Base-by-base conservation (phyloP, 2,797 vertebrate genomes). In the Spinibarbus caldwelli region DNA sequence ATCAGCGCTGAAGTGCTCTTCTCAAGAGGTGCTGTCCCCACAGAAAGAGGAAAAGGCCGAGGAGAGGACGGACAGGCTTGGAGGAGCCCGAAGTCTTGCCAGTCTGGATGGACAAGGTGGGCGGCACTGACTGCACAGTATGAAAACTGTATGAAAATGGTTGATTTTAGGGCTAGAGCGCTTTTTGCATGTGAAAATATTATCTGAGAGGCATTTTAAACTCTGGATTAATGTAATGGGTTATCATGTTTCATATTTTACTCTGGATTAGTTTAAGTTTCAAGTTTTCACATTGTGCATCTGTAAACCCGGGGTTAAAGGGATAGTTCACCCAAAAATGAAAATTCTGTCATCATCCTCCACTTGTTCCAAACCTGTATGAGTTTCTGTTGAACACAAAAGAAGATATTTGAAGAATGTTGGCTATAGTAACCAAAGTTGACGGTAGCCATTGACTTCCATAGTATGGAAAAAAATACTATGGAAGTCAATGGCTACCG, bases 21-120 rank as follows among this genome's bases (percentile, higher is more conserved):
- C 98, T 11, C 98, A 99, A 92, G 98, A 99, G 95, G 94, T 98
- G 71, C 95, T 99, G 87, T 97, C 95, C 86, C 95, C 94, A 0
- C 90, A 94, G 81, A 95, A 91, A 45, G 96, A 97, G 80, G 97
- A 98, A 41, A 96, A 94, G 94, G 93, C 90, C 1, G 95, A 96
- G 29, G 97, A 96, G 87, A 95, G 93, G 87, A 93, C 38, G 4
- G 95, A 96, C 83, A 88, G 95, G 86, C 95, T 99, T 87, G 94
- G 92, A 2, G 97, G 96, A 89, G 96, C 96, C 12, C 96, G 95
- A 31, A 99, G 98, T 90, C 97, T 95, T 26, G 96, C 96, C 89
- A 99, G 98, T 91, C 95, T 99, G 86, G 98, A 99, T 84, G 97
- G 98, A 91, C 97, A 97, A 95, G 98, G 98, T 99, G 95, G 47